These are phyloP conservation scores for Agrilus biguttatus DNA, from an alignment of 2,888 invertebrate species.

Conservation along the genomic window DNA sequence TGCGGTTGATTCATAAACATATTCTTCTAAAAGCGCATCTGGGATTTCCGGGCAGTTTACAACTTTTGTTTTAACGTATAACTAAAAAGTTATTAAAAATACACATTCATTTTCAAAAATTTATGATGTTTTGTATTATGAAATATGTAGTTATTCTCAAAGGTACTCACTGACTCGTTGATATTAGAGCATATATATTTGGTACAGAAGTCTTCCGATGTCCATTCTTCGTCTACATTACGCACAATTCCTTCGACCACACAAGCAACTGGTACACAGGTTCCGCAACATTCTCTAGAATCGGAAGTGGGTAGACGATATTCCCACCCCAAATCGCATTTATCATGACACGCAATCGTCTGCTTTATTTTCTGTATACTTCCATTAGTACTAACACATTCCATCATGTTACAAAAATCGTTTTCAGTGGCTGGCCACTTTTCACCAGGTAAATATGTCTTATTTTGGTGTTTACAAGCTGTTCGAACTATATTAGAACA, in stretches of 20 bases:
- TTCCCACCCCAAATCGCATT: conserved; percentile 39
- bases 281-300: conserved; percentile 46
- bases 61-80: conserved; percentile 39
- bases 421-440: conserved; percentile 37
- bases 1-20: conserved; percentile 34
- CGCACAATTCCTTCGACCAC: conserved; percentile 35
- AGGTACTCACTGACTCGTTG: conserved; percentile 30
- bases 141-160: no score
- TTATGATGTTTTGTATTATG: no score
- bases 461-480: conserved; percentile 39
- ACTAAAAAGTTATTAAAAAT: conserved; percentile 20
- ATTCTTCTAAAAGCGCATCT: conserved; percentile 31
- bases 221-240: conserved; percentile 41
- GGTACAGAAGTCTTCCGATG: conserved; percentile 45
- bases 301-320: conserved; percentile 29
- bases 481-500: conserved; percentile 43
- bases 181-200: conserved; percentile 42
- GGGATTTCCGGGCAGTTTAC: conserved; percentile 38
- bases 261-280: conserved; percentile 42
- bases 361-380: conserved; percentile 39
- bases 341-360: conserved; percentile 37
- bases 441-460: conserved; percentile 37
- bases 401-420: conserved; percentile 41
- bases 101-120: no score
- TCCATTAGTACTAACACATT: conserved; percentile 33